A percentile compares a stretch with the other conserved stretches of the same genome.
These are phyloP conservation scores for Nemoura dubitans DNA, from an alignment of 2,888 invertebrate species.

Conservation along the genomic window DNA sequence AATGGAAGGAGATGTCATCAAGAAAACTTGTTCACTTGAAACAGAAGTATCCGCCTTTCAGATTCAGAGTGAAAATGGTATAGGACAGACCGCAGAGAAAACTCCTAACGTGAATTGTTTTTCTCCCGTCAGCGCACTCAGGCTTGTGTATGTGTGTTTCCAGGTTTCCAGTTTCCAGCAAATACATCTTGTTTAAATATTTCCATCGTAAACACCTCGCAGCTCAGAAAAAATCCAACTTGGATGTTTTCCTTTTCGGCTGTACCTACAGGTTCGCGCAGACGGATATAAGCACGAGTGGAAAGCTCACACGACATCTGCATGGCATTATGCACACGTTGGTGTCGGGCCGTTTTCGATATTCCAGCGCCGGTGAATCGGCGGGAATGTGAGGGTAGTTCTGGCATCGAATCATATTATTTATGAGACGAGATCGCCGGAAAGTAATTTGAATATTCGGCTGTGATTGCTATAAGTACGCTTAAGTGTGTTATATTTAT, in stretches of 20 bases:
- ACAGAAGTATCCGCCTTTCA: not conserved
- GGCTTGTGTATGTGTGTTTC: not conserved
- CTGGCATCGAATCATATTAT: not conserved
- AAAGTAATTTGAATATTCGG: no score
- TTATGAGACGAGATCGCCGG: not conserved
- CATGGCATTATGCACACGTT: not conserved
- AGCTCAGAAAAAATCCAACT: not conserved
- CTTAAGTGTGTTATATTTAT: no score
- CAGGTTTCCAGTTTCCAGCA: not conserved
- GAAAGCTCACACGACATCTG: not conserved
- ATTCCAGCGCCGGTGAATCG: not conserved
- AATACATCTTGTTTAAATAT: slow-evolving; percentile 4
- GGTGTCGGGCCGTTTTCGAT: not conserved
- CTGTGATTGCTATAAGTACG: no score
- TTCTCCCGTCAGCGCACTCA: not conserved
- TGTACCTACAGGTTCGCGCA: not conserved
- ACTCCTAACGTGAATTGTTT: not conserved
- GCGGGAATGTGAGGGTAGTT: not conserved
- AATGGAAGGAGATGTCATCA: not conserved
- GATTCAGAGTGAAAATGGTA: not conserved
- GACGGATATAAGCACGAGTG: not conserved
- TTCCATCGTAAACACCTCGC: not conserved
- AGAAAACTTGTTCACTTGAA: not conserved
- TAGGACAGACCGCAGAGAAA: not conserved
- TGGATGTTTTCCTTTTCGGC: not conserved